Evolutionary conservation across 2,888 invertebrate genomes (phyloP), one percentile per base, ranked within the genome.

Genomic region (Plutella xylostella): DNA sequence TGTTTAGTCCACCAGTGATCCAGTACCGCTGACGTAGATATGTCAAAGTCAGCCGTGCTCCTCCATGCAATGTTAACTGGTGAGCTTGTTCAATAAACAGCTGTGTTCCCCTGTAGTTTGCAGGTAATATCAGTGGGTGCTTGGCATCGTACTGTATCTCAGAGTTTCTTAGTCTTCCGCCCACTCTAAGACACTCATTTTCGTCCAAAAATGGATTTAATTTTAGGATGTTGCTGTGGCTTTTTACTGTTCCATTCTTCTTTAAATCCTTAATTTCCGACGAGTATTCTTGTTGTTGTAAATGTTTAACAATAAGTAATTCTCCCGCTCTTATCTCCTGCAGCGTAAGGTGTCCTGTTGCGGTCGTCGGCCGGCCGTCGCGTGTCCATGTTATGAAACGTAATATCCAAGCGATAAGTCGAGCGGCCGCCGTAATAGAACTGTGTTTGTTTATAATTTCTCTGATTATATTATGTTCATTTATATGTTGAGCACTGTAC

Each of bases 21-120:
- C 43, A 47, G 14, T 18, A 47, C n/a, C 37, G 39, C 12, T 47
- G 44, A 6, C 47, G 14, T 11, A 47, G 2, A 21, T 45, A 15
- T 5, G 45, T 6, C 3, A 47, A 12, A 12, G 45, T 33, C 1
- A 39, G 17, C n/a, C 15, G 21, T 3, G 46, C 25, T 14, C 43
- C 46, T 12, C 43, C 38, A 28, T 47, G 46, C 17, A 25, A 39
- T 33, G 12, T 42, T 25, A 2, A 18, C 14, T 2, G 1, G 21
- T 45, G 42, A 42, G 19, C 42, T 20, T 42, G 25, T 14, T 42
- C 34, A 5, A 38, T 25, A 5, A 43, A 14, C 5, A 46, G 19
- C 4, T 31, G 12, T 12, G 17, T 14, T 17, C 38, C 11, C 22
- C 31, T 31, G n/a, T 30, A 21, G 15, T 46, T 46, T 11, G 34